Base-by-base conservation (phyloP, 2,888 invertebrate genomes). In the Creontiades dilutus region DNA sequence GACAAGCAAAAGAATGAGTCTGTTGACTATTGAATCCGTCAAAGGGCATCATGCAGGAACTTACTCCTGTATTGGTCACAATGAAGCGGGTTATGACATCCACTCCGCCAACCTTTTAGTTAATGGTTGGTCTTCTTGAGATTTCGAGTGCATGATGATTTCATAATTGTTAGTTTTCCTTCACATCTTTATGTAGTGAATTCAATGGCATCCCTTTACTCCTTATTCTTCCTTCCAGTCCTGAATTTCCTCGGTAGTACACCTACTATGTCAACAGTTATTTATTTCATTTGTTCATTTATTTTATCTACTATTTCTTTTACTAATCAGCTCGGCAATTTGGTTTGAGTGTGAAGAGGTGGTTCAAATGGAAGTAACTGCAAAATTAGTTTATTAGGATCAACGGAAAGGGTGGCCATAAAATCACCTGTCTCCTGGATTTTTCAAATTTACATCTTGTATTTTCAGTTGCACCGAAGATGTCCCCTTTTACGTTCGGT, bases 1-100 rank as follows among this genome's bases (percentile, higher is more conserved):
- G 78, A 95, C 94, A 46, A 95, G 95, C 91, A 95, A 95, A 92
- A 94, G 95, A 93, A 94, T 95, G 78, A 95, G 95, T 92, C 94
- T 95, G 68, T 93, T 96, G 19, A 94, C 94, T 89, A 96, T 96
- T 90, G 95, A 95, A 91, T 94, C 95, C 13, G 96, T 97, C 80
- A 95, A 95, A 86, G 96, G 95, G 81, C 94, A 95, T 91, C 96
- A 97, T 93, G 95, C 95, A 91, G 97, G 97, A 92, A 94, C 95
- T 90, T 97, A 96, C 92, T 96, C 96, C 92, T 97, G 97, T 93
- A 94, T 94, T 89, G 96, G 95, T 16, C 94, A 94, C 85, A 97
- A 96, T 93, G 94, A 94, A 92, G 96, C 96, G 61, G 97, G 96
- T 90, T 94, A 94, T 91, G 94, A 95, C 78, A 95, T 95, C 92